Conservation (phyloP, 2,888 invertebrate species). For the Lasioglossum zephyrum region DNA sequence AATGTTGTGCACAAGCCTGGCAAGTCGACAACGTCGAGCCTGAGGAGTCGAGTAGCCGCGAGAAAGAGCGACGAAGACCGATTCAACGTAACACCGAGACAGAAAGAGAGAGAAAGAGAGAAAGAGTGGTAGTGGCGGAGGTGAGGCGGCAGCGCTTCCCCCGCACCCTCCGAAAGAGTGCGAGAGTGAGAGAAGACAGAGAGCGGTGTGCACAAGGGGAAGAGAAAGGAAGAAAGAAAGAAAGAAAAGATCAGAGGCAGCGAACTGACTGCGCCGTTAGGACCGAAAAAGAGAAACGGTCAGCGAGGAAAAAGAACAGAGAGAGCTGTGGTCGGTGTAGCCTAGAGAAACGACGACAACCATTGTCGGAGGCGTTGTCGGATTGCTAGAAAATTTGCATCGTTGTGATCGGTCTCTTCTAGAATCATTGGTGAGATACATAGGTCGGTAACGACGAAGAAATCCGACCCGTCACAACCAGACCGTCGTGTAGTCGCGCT, state of each 20-base stretch:
- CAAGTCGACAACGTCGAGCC: slow-evolving; percentile 58
- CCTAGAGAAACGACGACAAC: slow-evolving; percentile 15
- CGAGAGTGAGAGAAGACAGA: slow-evolving; percentile 38
- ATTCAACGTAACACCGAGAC: slow-evolving; percentile 36
- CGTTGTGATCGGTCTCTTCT: slow-evolving; percentile 12
- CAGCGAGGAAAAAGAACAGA: slow-evolving; percentile 11
- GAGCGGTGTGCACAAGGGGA: slow-evolving; percentile 12
- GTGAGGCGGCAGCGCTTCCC: slow-evolving; percentile 59
- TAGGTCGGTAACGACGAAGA: slow-evolving; percentile 52
- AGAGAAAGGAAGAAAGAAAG: slow-evolving; percentile 28
- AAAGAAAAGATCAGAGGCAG: slow-evolving; percentile 21
- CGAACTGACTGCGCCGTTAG: slow-evolving; percentile 46
- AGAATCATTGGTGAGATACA: slow-evolving; percentile 29
- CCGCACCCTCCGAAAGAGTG: slow-evolving; percentile 46
- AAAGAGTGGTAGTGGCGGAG: slow-evolving; percentile 50
- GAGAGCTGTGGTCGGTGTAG: slow-evolving; percentile 14
- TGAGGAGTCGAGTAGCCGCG: slow-evolving; percentile 56
- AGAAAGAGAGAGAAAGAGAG: slow-evolving; percentile 46
- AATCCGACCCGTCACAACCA: slow-evolving; percentile 56
- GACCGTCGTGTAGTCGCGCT: slow-evolving; percentile 58
- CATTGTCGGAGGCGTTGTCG: slow-evolving; percentile 26
- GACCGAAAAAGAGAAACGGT: slow-evolving; percentile 40
- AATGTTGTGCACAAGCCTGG: slow-evolving; percentile 62
- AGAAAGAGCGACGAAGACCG: slow-evolving; percentile 52
- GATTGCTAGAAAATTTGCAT: slow-evolving; percentile 34